Evolutionary conservation across 2,888 invertebrate species (phyloP).

Genomic region (Plusia festucae): DNA sequence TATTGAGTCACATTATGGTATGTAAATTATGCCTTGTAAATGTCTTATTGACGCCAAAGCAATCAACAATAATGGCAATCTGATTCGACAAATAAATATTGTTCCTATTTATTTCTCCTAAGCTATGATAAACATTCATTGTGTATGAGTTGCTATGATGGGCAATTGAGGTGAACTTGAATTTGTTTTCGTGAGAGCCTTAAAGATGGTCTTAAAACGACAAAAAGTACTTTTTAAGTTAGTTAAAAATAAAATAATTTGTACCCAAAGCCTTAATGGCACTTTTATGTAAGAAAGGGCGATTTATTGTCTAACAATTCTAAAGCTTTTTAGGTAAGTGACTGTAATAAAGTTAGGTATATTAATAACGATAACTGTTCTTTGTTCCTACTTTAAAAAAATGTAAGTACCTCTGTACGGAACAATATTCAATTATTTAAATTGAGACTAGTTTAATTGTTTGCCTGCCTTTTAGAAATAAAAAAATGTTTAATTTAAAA

Average conservation of each 20-base stretch:
- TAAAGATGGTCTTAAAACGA: neutral
- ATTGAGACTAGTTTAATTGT: neutral
- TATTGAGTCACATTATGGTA: too few species aligned
- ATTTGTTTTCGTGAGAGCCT: too few species aligned
- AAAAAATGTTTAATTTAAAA: too few species aligned
- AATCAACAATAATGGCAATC: too few species aligned
- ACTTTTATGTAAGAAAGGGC: slow-evolving; percentile 5
- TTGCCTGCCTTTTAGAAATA: too few species aligned
- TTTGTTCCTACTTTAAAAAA: neutral
- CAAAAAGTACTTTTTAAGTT: neutral
- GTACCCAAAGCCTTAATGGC: neutral
- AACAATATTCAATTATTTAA: neutral
- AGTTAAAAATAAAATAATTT: neutral
- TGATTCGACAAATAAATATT: too few species aligned
- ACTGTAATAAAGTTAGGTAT: neutral
- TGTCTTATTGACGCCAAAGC: too few species aligned
- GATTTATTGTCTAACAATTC: slow-evolving; percentile 2
- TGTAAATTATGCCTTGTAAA: too few species aligned
- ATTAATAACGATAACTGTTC: neutral
- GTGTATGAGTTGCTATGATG: too few species aligned
- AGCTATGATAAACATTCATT: too few species aligned
- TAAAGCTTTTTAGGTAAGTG: slow-evolving; percentile 3
- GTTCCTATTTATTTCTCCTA: too few species aligned
- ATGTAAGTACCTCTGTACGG: neutral
- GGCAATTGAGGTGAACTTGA: too few species aligned